Evolutionary conservation across 2,797 vertebrate species (phyloP).

Genomic region (Acipenser ruthenus): DNA sequence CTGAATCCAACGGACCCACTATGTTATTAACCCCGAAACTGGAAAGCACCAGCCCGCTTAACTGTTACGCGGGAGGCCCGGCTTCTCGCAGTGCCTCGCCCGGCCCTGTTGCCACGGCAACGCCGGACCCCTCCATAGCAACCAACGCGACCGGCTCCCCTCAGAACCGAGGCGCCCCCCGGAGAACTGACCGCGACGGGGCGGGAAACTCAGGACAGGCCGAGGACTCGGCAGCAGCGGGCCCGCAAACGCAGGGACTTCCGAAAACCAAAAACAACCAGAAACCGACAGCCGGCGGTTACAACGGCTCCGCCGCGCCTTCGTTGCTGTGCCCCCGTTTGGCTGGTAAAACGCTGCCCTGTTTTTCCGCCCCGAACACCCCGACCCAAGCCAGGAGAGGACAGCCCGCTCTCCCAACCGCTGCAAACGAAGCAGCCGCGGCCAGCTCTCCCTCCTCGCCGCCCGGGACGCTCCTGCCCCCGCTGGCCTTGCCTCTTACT

Average conservation of each 20-base stretch:
- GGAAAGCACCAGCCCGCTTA: neutral
- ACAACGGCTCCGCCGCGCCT: neutral
- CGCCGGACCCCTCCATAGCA: neutral
- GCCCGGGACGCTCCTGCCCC: slow-evolving; percentile 8
- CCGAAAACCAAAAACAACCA: neutral
- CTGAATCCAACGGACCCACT: slow-evolving; percentile 17
- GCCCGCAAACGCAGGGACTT: slow-evolving; percentile 21
- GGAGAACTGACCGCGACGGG: slow-evolving; percentile 20
- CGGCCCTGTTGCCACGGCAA: neutral
- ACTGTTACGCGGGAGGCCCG: neutral
- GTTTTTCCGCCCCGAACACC: slow-evolving; percentile 26
- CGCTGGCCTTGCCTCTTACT: neutral
- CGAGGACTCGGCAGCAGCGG: neutral
- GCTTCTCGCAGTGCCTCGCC: slow-evolving; percentile 4
- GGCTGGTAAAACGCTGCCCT: slow-evolving; percentile 22
- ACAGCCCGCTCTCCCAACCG: slow-evolving; percentile 37
- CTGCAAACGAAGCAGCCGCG: no score
- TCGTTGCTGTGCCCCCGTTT: slow-evolving; percentile 1
- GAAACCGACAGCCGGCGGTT: neutral
- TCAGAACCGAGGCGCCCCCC: neutral
- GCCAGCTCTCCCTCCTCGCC: neutral
- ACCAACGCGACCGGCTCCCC: neutral
- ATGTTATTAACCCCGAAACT: slow-evolving; percentile 11
- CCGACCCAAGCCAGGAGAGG: slow-evolving; percentile 50
- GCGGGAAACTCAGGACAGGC: slow-evolving; percentile 11